Base-by-base conservation (phyloP, 2,888 invertebrate genomes). In the Epistrophe eligans region DNA sequence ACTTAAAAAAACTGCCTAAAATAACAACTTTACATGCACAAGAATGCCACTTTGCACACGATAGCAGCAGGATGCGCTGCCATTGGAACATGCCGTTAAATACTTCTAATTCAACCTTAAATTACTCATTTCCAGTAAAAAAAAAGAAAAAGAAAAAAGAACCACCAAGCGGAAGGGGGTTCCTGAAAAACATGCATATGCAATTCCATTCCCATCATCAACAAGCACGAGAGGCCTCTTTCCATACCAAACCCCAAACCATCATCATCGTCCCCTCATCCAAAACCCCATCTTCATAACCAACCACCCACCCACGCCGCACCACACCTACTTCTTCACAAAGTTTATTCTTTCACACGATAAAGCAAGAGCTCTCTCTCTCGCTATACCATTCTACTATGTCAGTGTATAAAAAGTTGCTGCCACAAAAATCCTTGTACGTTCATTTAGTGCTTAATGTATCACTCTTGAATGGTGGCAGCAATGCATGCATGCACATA, bases 61-160 rank as follows among this genome's bases (percentile, higher is more conserved):
- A 82, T 77, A 58, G 24, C 19, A 17, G 52, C 85, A 85, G 85
- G 74, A 79, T 87, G 50, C 72, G 55, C 67, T 57, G 64, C 72
- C 76, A 79, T 87, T 72, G 79, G 76, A 72, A 83, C 83, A 87
- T 87, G 74, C 87, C 83, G 87, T 87, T 87, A 87, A 87, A 87
- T 83, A 83, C 87, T 82, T 83, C 87, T 83, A 87, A 87, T 87
- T 83, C 76, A 74, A 87, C 87, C 87, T 83, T 87, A 83, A 87
- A 87, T 83, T 87, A 87, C 83, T 67, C 83, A 79, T 87, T 87
- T 72, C 83, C 79, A 87, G 82, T 66, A 79, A 43, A 48, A 50
- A 73, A 73, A 24, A 3, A 24, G 3, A 24, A 24, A 57, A 57
- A 62, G 55, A 10, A 35, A 17, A 62, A 40, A 62, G 24, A 43